These are phyloP conservation scores for Leptinotarsa undecemlineata DNA, from an alignment of 1,140 invertebrate genomes.

Conservation along the genomic window DNA sequence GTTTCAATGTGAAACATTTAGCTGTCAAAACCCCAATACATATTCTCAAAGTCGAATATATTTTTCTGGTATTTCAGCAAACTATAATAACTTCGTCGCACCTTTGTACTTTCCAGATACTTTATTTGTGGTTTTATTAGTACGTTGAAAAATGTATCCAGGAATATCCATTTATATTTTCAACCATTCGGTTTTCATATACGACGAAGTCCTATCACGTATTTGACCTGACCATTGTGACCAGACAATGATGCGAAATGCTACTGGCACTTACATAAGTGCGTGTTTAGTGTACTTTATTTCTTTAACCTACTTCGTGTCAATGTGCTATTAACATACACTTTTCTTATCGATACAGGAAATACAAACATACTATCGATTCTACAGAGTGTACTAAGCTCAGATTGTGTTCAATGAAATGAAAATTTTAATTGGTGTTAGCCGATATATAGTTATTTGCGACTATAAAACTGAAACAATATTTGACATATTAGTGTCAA, in stretches of 20 bases:
- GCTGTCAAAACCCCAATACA: too few species aligned
- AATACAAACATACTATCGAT: constrained; percentile 17
- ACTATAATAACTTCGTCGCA: too few species aligned
- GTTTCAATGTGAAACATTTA: too few species aligned
- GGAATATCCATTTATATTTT: constrained; percentile 1
- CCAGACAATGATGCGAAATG: constrained; percentile 35
- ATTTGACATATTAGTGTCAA: too few species aligned
- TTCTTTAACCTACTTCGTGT: constrained; percentile 41
- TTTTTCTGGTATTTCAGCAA: too few species aligned
- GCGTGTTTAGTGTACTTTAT: constrained; percentile 34
- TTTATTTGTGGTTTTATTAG: not conserved
- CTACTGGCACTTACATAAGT: constrained; percentile 18
- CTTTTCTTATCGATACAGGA: constrained; percentile 33
- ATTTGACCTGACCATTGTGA: constrained; percentile 38
- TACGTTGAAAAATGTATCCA: not conserved
- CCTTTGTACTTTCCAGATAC: not conserved
- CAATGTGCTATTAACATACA: constrained; percentile 41
- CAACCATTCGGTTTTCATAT: not conserved
- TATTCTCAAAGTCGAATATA: too few species aligned
- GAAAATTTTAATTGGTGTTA: too few species aligned
- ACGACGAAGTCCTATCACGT: constrained; percentile 24
- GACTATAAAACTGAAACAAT: too few species aligned
- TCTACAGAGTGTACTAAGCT: constrained; percentile 12
- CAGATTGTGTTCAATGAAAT: not conserved
- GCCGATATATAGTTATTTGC: too few species aligned